Percentiles rank a stretch among this genome's conserved stretches.
Conservation (phyloP, 2,113 vertebrate genomes). For the Syngnathoides biaculeatus region DNA sequence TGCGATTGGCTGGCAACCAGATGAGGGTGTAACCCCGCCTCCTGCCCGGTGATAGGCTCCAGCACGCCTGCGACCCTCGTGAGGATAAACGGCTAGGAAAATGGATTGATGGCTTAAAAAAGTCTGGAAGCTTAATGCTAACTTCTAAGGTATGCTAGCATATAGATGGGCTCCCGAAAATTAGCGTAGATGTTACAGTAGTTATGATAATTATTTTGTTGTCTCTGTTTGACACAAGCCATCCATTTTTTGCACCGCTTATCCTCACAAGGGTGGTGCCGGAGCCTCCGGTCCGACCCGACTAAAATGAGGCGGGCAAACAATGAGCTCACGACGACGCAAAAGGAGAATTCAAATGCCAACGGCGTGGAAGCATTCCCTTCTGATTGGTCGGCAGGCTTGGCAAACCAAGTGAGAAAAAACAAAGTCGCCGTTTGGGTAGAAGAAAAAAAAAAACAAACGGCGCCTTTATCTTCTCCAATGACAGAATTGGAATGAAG, state of each 20-base stretch:
- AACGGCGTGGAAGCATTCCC: conserved; percentile 34
- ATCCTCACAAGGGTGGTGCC: too few species aligned
- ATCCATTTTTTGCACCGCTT: too few species aligned
- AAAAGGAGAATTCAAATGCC: conserved; percentile 44
- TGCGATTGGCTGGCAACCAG: too few species aligned
- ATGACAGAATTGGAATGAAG: conserved; percentile 69
- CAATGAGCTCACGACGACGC: conserved; percentile 35
- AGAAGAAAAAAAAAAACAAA: conserved; percentile 23
- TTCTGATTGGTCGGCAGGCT: conserved; percentile 42
- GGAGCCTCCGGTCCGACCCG: too few species aligned
- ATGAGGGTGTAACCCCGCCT: too few species aligned
- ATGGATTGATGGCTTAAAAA: too few species aligned
- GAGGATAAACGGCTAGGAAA: too few species aligned
- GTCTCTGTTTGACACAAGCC: neutral
- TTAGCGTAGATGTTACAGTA: too few species aligned
- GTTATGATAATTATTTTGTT: too few species aligned
- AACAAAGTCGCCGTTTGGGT: conserved; percentile 37
- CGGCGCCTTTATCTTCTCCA: conserved; percentile 59
- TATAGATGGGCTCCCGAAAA: neutral
- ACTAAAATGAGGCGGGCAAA: conserved; percentile 45
- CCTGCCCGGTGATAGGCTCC: too few species aligned
- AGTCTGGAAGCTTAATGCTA: neutral
- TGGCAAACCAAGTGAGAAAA: conserved; percentile 60
- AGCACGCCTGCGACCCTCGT: too few species aligned
- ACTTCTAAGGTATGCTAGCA: neutral